These are phyloP conservation scores for Miichthys miiuy DNA, from an alignment of 2,797 vertebrate genomes.

Conservation along the genomic window DNA sequence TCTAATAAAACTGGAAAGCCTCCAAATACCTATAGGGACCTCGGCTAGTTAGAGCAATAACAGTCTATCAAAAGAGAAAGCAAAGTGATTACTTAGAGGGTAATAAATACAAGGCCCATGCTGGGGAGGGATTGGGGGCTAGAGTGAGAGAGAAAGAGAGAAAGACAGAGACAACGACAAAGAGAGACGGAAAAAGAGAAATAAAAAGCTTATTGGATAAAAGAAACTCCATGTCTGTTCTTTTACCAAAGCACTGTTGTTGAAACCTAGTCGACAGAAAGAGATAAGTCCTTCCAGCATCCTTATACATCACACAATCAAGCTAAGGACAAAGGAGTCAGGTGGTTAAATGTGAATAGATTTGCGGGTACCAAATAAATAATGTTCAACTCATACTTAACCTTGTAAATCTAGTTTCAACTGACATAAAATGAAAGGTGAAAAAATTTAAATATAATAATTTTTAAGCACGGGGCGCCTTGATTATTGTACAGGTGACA, in stretches of 20 bases:
- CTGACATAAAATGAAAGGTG: slow-evolving; percentile 31
- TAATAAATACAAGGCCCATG: slow-evolving; percentile 85
- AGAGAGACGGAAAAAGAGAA: slow-evolving; percentile 53
- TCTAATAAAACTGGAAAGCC: slow-evolving; percentile 87
- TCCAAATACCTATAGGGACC: slow-evolving; percentile 88
- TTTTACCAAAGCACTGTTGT: slow-evolving; percentile 46
- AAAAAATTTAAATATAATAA: neutral
- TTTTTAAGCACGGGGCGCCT: slow-evolving; percentile 48
- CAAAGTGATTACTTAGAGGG: slow-evolving; percentile 85
- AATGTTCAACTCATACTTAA: slow-evolving; percentile 30
- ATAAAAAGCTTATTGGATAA: slow-evolving; percentile 31
- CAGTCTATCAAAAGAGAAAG: slow-evolving; percentile 86
- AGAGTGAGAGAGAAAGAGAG: slow-evolving; percentile 50
- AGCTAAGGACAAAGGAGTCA: neutral
- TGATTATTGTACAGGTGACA: slow-evolving; percentile 59
- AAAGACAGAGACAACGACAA: slow-evolving; percentile 56
- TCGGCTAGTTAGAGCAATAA: slow-evolving; percentile 83
- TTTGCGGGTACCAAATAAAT: slow-evolving; percentile 23
- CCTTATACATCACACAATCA: neutral
- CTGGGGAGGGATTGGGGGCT: slow-evolving; percentile 75
- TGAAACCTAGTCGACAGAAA: slow-evolving; percentile 5
- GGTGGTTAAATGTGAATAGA: slow-evolving; percentile 9
- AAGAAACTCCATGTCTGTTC: slow-evolving; percentile 47
- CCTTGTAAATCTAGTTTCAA: slow-evolving; percentile 48
- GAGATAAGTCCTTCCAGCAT: neutral